These are phyloP conservation scores for Tangara arthus DNA, from an alignment of 2,797 vertebrate genomes.

Conservation along the genomic window DNA sequence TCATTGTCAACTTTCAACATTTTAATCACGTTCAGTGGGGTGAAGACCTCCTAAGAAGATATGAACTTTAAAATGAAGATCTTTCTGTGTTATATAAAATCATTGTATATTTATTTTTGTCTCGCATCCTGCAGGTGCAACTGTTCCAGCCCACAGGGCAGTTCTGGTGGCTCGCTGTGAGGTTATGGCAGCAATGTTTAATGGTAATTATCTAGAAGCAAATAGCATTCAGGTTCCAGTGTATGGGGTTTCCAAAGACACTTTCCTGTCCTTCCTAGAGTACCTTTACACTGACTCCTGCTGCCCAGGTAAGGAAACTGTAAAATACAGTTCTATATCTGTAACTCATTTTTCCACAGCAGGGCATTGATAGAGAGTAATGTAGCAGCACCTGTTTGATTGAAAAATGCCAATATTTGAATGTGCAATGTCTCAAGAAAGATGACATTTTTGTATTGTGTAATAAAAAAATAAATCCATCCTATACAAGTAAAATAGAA, in stretches of 20 bases:
- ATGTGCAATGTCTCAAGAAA: neutral
- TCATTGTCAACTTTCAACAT: neutral
- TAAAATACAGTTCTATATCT: neutral
- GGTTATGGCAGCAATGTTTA: slow-evolving; percentile 98
- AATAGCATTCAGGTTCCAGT: slow-evolving; percentile 91
- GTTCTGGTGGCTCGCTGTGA: slow-evolving; percentile 93
- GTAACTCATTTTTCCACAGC: neutral
- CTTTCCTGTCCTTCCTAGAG: slow-evolving; percentile 94
- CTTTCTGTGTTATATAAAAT: neutral
- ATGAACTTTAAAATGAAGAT: neutral
- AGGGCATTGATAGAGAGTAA: neutral
- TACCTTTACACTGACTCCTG: slow-evolving; percentile 96
- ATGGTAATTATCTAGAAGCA: slow-evolving; percentile 93
- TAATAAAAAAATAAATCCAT: neutral
- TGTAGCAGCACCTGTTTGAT: neutral
- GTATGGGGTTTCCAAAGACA: slow-evolving; percentile 94
- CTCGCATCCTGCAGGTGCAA: slow-evolving; percentile 75
- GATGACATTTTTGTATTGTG: neutral
- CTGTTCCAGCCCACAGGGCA: slow-evolving; percentile 90
- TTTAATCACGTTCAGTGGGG: neutral
- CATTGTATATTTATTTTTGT: neutral
- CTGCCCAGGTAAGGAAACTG: slow-evolving; percentile 86
- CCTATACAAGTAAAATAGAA: neutral
- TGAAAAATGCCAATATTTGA: neutral
- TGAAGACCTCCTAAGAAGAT: neutral